phyloP scores from a whole-genome alignment of 1,140 invertebrate species.

The Phenacoccus solenopsis region DNA sequence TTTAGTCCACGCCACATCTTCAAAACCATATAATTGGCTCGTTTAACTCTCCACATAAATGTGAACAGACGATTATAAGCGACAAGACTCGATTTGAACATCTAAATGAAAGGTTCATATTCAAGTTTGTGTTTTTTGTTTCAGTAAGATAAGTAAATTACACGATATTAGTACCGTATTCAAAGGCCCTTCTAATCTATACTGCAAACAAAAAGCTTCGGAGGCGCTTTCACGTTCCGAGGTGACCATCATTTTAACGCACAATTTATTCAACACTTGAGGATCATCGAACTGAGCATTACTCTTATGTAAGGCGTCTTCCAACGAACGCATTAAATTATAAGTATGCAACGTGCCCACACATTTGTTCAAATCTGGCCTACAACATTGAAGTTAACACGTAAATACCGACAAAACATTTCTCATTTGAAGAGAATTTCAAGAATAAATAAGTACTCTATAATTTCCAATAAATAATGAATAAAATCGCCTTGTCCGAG shows the following conservation, averaged over 20 bases:
- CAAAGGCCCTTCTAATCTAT: slow-evolving; percentile 84
- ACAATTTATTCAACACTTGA: slow-evolving; percentile 75
- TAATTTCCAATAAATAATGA: slow-evolving; percentile 75
- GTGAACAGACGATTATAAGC: slow-evolving; percentile 82
- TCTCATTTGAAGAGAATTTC: too few species aligned
- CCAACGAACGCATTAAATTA: slow-evolving; percentile 76
- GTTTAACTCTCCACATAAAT: slow-evolving; percentile 84
- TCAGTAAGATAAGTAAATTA: slow-evolving; percentile 20
- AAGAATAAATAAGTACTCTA: too few species aligned
- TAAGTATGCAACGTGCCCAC: slow-evolving; percentile 76
- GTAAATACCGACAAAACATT: too few species aligned
- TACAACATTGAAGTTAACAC: slow-evolving; percentile 34
- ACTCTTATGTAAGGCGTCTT: slow-evolving; percentile 83
- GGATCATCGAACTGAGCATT: slow-evolving; percentile 88
- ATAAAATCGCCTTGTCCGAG: slow-evolving; percentile 94
- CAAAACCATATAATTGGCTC: slow-evolving; percentile 82
- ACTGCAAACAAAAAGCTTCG: slow-evolving; percentile 91
- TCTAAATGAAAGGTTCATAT: slow-evolving; percentile 37
- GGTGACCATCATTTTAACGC: slow-evolving; percentile 66
- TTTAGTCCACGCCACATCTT: slow-evolving; percentile 58
- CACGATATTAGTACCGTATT: slow-evolving; percentile 49
- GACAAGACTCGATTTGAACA: slow-evolving; percentile 73
- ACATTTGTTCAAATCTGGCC: slow-evolving; percentile 77
- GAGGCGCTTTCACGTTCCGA: slow-evolving; percentile 76
- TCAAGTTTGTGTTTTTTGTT: too few species aligned